These are phyloP conservation scores for Lutraria rhynchaena DNA, from an alignment of 1,140 invertebrate genomes.

Conservation along the genomic window DNA sequence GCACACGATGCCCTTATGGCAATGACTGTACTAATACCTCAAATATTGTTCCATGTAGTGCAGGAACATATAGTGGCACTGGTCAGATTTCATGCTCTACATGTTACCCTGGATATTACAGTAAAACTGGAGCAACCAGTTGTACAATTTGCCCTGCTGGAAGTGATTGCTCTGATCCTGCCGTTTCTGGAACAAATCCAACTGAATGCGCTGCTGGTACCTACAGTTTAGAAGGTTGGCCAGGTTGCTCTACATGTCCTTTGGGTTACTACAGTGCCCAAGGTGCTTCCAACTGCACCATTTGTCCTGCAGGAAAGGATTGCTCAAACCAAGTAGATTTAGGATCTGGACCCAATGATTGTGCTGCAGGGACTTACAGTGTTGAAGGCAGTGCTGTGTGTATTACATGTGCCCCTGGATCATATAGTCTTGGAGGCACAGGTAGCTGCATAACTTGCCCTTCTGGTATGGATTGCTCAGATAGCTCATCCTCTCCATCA, in stretches of 20 bases:
- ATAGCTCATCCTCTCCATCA: neutral
- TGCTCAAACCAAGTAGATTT: constrained; percentile 26
- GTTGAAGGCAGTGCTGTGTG: constrained; percentile 46
- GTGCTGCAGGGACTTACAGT: constrained; percentile 63
- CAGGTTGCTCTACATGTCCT: constrained; percentile 39
- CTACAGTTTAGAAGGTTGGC: constrained; percentile 11
- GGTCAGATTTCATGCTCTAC: constrained; percentile 56
- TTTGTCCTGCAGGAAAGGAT: constrained; percentile 62
- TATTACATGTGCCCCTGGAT: constrained; percentile 49
- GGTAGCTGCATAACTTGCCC: constrained; percentile 60
- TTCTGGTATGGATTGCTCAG: constrained; percentile 62
- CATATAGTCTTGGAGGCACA: constrained; percentile 31
- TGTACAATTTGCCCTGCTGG: constrained; percentile 67
- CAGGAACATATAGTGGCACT: constrained; percentile 64
- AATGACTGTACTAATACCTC: constrained; percentile 57
- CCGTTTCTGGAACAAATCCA: constrained; percentile 21
- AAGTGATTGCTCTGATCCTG: constrained; percentile 60
- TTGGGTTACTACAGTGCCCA: constrained; percentile 54
- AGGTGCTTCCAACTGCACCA: constrained; percentile 35
- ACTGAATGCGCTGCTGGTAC: constrained; percentile 23
- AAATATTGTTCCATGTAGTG: constrained; percentile 64
- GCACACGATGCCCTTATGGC: constrained; percentile 62
- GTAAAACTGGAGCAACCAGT: constrained; percentile 35
- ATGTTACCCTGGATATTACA: constrained; percentile 51
- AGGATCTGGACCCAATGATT: constrained; percentile 23